A percentile compares a stretch with the other conserved stretches of the same genome.
These are phyloP conservation scores for Telenomus remus DNA, from an alignment of 1,140 invertebrate genomes.

Conservation along the genomic window DNA sequence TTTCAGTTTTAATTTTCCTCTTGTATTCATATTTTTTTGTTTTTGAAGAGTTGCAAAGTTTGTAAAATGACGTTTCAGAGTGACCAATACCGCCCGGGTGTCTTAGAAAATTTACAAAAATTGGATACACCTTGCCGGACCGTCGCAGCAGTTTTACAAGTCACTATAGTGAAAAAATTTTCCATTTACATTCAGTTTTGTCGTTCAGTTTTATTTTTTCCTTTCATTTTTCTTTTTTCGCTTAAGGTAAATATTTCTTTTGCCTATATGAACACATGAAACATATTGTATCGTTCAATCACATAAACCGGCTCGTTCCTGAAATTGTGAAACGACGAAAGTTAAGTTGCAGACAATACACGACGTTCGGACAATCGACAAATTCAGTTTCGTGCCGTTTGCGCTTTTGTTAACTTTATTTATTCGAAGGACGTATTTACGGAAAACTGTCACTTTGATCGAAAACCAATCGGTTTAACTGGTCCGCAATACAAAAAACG, in stretches of 20 bases:
- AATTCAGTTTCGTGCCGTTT: conserved; percentile 58
- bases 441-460: conserved; percentile 49
- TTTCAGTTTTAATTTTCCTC: no score
- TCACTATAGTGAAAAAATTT: conserved; percentile 45
- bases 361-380: conserved; percentile 39
- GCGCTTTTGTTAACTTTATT: conserved; percentile 3
- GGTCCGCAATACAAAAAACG: neutral
- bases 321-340: conserved; percentile 59
- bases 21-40: no score
- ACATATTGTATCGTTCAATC: conserved; percentile 67
- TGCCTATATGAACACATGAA: conserved; percentile 72
- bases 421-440: conserved; percentile 61
- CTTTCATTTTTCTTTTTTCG: conserved; percentile 37
- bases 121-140: neutral
- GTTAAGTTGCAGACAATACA: conserved; percentile 53
- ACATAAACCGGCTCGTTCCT: conserved; percentile 59
- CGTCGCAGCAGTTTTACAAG: conserved; percentile 1
- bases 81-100: no score
- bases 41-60: no score
- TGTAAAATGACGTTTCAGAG: no score
- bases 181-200: conserved; percentile 10
- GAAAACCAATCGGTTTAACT: conserved; percentile 35
- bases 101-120: neutral
- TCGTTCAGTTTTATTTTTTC: conserved; percentile 19
- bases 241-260: conserved; percentile 58